These are phyloP conservation scores for Furcula furcula DNA, from an alignment of 2,888 invertebrate species.

Conservation along the genomic window DNA sequence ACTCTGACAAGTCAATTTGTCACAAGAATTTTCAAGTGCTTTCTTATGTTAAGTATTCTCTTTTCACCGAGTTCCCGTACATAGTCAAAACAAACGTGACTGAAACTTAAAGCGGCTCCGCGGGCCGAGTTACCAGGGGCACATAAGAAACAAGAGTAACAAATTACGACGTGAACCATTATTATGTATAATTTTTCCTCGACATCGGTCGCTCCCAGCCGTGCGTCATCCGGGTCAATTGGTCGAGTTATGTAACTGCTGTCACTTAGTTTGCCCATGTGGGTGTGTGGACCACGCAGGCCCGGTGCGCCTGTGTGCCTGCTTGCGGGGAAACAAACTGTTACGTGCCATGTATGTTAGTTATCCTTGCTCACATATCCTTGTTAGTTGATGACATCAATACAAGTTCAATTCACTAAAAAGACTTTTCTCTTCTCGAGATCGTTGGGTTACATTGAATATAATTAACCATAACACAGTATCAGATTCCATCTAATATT, in stretches of 20 bases:
- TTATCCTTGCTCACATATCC: background rate
- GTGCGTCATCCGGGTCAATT: conserved; percentile 62
- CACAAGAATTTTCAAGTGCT: conserved; percentile 4
- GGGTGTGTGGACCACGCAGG: conserved; percentile 1
- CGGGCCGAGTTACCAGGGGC: background rate
- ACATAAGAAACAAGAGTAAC: background rate
- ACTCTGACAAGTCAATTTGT: conserved; percentile 8
- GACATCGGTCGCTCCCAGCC: conserved; percentile 22
- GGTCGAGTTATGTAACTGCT: conserved; percentile 46
- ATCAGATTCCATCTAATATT: background rate
- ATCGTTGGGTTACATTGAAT: no score
- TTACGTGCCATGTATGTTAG: conserved; percentile 5
- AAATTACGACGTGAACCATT: conserved; percentile 7
- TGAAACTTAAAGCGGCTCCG: conserved; percentile 6
- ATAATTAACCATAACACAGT: background rate
- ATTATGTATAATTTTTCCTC: conserved; percentile 9
- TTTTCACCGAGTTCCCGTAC: conserved; percentile 1
- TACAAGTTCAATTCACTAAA: no score
- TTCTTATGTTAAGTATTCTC: conserved; percentile 6
- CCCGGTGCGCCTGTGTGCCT: conserved; percentile 6
- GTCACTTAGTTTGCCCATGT: conserved; percentile 40
- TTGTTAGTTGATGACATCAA: conserved; percentile 1
- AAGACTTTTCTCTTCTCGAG: no score
- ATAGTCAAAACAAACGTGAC: conserved; percentile 16
- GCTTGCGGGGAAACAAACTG: conserved; percentile 13